Percentiles rank a stretch among this genome's conserved stretches.
Evolutionary conservation across 2,113 vertebrate genomes (phyloP).

Genomic region (Solea senegalensis): DNA sequence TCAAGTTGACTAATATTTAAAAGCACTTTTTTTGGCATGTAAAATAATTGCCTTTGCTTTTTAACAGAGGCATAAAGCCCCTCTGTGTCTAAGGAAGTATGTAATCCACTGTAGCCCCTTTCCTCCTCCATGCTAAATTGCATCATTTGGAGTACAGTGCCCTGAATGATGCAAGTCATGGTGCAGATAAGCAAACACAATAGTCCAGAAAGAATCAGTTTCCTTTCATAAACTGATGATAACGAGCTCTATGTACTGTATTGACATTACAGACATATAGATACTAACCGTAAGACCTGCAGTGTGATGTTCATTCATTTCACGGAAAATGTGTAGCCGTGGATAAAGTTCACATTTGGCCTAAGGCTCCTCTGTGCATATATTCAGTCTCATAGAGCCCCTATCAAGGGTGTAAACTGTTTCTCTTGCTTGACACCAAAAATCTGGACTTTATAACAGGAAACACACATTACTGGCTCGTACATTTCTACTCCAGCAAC

Average conservation of each 20-base stretch:
- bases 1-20: no score
- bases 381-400: not conserved
- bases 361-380: not conserved
- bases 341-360: constrained; percentile 11
- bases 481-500: constrained; percentile 9
- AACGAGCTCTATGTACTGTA: constrained; percentile 2
- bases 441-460: constrained; percentile 34
- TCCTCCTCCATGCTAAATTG: constrained; percentile 56
- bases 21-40: constrained; percentile 1
- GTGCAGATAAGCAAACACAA: constrained; percentile 61
- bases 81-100: constrained; percentile 18
- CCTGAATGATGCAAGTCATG: constrained; percentile 55
- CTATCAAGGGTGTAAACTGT: not conserved
- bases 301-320: constrained; percentile 14
- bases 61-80: constrained; percentile 18
- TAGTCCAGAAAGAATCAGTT: constrained; percentile 32
- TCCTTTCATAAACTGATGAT: constrained; percentile 9
- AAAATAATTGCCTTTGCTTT: constrained; percentile 23
- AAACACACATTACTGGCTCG: constrained; percentile 7
- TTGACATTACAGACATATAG: constrained; percentile 10
- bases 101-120: constrained; percentile 16
- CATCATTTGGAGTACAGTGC: constrained; percentile 47
- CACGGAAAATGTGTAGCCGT: not conserved
- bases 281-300: not conserved
- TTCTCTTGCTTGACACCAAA: constrained; percentile 1